Percentiles rank a stretch among this genome's conserved stretches.
Conservation (phyloP, 2,888 invertebrate species). For the Galerucella pusilla region DNA sequence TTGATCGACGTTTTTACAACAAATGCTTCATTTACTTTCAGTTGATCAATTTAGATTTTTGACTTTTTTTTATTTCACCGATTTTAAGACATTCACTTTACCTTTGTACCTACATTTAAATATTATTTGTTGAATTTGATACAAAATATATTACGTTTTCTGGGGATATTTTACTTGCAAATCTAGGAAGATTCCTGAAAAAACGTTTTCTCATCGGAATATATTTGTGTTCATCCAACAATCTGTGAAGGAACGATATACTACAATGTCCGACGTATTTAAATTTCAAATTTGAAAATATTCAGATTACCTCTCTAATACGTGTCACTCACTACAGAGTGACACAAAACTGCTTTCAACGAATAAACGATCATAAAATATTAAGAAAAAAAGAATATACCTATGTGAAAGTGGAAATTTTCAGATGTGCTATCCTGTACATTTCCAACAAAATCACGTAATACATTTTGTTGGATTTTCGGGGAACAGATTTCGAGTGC, state of each 20-base stretch:
- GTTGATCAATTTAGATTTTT: background rate
- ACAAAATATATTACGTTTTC: background rate
- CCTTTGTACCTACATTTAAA: too few relatives aligned
- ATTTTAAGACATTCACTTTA: too few relatives aligned
- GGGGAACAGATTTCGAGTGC: background rate
- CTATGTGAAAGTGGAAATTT: background rate
- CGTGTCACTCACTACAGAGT: slow-evolving; percentile 3
- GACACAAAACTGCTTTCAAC: background rate
- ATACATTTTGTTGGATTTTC: background rate
- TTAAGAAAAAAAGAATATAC: too few relatives aligned
- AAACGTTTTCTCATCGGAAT: background rate
- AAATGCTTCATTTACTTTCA: background rate
- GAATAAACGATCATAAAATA: too few relatives aligned
- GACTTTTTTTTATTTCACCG: too few relatives aligned
- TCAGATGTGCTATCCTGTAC: background rate
- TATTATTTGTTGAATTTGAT: background rate
- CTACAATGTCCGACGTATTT: slow-evolving; percentile 11
- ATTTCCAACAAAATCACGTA: background rate
- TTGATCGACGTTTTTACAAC: background rate
- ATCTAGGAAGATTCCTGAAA: slow-evolving; percentile 2
- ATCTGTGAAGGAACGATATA: background rate
- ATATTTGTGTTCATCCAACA: background rate
- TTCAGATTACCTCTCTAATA: slow-evolving; percentile 6
- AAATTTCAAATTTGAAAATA: slow-evolving; percentile 19
- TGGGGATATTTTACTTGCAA: background rate